phyloP scores from a whole-genome alignment of 2,888 invertebrate genomes.

The Cantharis rustica region DNA sequence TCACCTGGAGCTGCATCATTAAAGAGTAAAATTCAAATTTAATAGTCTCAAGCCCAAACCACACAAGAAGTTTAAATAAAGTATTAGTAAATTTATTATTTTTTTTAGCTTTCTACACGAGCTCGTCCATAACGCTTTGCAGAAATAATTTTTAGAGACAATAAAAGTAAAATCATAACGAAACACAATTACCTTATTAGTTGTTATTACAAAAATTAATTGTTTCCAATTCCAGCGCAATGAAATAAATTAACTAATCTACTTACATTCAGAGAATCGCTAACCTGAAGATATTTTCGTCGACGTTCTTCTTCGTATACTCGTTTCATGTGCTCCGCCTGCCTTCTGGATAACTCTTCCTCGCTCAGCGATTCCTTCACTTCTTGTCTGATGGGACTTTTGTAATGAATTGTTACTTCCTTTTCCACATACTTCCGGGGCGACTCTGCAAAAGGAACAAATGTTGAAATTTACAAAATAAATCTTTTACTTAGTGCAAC shows the following conservation, averaged over 20 bases:
- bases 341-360: constrained; percentile 83
- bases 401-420: constrained; percentile 93
- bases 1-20: not conserved
- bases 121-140: not conserved
- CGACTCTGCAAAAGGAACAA: constrained; percentile 66
- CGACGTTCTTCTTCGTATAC: constrained; percentile 88
- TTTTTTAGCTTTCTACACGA: not conserved
- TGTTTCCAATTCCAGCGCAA: constrained; percentile 4
- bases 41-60: not conserved
- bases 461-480: not conserved
- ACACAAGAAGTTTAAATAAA: not conserved
- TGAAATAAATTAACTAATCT: constrained; percentile 11
- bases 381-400: constrained; percentile 85
- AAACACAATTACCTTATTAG: constrained; percentile 17
- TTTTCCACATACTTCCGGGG: constrained; percentile 88
- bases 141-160: not conserved
- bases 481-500: not conserved
- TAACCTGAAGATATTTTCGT: constrained; percentile 85
- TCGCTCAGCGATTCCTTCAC: constrained; percentile 86
- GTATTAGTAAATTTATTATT: not conserved
- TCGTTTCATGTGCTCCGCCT: constrained; percentile 89
- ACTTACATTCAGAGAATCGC: constrained; percentile 45
- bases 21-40: not conserved
- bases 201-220: constrained; percentile 12
- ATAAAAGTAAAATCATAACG: not conserved